These are phyloP conservation scores for Drosophila aldrichi DNA, from an alignment of 2,888 invertebrate species.

Conservation along the genomic window DNA sequence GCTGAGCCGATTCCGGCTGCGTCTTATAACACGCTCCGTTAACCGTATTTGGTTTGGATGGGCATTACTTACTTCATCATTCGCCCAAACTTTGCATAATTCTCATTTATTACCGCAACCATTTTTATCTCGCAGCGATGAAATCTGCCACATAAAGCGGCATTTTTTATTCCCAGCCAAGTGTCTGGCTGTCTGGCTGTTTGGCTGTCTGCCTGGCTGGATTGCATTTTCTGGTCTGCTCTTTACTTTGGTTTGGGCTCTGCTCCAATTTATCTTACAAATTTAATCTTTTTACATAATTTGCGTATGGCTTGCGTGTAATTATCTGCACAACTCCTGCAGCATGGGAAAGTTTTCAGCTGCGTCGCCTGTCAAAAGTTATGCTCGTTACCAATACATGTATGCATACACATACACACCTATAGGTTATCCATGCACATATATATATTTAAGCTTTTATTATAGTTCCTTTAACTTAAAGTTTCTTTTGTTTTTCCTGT, in stretches of 20 bases:
- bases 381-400: constrained; percentile 23
- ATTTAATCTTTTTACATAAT: constrained; percentile 80
- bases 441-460: neutral
- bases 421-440: constrained; percentile 16
- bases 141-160: constrained; percentile 60
- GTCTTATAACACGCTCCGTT: constrained; percentile 79
- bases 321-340: constrained; percentile 61
- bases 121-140: constrained; percentile 64
- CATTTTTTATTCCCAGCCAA: constrained; percentile 69
- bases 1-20: constrained; percentile 28
- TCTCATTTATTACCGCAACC: constrained; percentile 78
- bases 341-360: constrained; percentile 69
- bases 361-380: constrained; percentile 52
- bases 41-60: constrained; percentile 69
- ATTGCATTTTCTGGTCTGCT: constrained; percentile 47
- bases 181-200: constrained; percentile 40
- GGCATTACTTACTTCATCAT: constrained; percentile 77
- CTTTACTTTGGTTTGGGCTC: constrained; percentile 20
- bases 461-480: constrained; percentile 23
- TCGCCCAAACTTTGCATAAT: constrained; percentile 78
- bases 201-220: constrained; percentile 4
- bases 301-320: constrained; percentile 77
- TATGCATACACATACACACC: constrained; percentile 2
- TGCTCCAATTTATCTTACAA: constrained; percentile 76
- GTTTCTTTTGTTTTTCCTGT: constrained; percentile 30